phyloP scores from a whole-genome alignment of 1,140 invertebrate species.

The Plectus sambesii region DNA sequence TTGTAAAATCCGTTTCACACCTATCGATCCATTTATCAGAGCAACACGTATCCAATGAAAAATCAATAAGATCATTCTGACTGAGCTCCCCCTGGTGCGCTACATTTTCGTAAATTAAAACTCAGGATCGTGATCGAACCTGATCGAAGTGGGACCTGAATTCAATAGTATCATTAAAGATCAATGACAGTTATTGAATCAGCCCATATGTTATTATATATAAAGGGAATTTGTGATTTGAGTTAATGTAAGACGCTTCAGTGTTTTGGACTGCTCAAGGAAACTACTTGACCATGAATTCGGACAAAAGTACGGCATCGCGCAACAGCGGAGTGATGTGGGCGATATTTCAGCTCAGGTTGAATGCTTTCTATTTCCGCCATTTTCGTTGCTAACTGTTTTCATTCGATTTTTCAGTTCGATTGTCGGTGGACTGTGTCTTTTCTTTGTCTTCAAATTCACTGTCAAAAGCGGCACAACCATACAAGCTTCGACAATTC shows the following conservation, averaged over 20 bases:
- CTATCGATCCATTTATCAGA: too few species aligned
- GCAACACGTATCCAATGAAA: too few species aligned
- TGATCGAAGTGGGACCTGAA: too few species aligned
- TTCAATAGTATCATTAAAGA: too few species aligned
- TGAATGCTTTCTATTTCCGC: constrained; percentile 2
- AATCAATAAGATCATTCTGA: too few species aligned
- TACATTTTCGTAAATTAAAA: constrained; percentile 8
- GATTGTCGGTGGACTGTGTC: constrained; percentile 18
- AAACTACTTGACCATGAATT: constrained; percentile 33
- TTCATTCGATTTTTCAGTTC: constrained; percentile 12
- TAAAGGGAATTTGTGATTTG: too few species aligned
- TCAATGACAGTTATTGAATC: too few species aligned
- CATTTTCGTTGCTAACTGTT: neutral
- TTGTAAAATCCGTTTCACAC: neutral
- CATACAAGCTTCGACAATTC: constrained; percentile 16
- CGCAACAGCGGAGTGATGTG: constrained; percentile 31
- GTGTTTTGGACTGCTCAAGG: constrained; percentile 30
- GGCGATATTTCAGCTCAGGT: constrained; percentile 32
- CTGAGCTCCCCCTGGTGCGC: too few species aligned
- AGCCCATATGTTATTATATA: too few species aligned
- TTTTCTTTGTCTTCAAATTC: constrained; percentile 24
- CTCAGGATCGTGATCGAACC: too few species aligned
- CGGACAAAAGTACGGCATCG: constrained; percentile 18
- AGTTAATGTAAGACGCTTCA: too few species aligned
- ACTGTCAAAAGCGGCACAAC: constrained; percentile 4